These are phyloP conservation scores for Melipona quadrifasciata DNA, from an alignment of 1,140 invertebrate genomes.

Conservation along the genomic window DNA sequence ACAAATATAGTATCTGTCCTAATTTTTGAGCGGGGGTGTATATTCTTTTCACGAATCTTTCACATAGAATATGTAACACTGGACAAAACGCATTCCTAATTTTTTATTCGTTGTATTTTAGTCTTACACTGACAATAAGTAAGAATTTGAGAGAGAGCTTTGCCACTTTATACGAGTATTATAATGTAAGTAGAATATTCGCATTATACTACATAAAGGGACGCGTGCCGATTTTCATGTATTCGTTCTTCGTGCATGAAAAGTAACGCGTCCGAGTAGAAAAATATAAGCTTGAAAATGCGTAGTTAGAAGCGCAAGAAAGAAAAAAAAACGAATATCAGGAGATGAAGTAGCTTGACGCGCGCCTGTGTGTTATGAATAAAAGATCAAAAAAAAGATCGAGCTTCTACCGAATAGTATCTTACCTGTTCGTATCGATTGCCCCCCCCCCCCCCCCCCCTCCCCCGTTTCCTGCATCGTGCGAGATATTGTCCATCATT, in stretches of 20 bases:
- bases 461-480: neutral
- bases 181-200: neutral
- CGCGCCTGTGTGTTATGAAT: slow-evolving; percentile 35
- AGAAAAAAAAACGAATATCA: slow-evolving; percentile 3
- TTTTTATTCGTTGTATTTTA: slow-evolving; percentile 17
- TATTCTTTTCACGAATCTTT: neutral
- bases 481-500: neutral
- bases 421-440: slow-evolving; percentile 26
- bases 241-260: neutral
- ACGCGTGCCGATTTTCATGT: neutral
- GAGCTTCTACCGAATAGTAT: neutral
- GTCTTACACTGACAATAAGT: neutral
- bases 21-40: no score
- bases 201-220: neutral
- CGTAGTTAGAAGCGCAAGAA: neutral
- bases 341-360: slow-evolving; percentile 8
- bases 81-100: neutral
- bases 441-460: slow-evolving; percentile 14
- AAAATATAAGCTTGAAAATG: neutral
- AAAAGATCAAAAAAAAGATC: slow-evolving; percentile 41
- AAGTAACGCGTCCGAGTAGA: neutral
- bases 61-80: neutral
- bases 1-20: no score
- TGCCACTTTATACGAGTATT: neutral
- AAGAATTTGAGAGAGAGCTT: neutral